Conservation (phyloP, 2,888 invertebrate genomes). For the Eurois occulta region DNA sequence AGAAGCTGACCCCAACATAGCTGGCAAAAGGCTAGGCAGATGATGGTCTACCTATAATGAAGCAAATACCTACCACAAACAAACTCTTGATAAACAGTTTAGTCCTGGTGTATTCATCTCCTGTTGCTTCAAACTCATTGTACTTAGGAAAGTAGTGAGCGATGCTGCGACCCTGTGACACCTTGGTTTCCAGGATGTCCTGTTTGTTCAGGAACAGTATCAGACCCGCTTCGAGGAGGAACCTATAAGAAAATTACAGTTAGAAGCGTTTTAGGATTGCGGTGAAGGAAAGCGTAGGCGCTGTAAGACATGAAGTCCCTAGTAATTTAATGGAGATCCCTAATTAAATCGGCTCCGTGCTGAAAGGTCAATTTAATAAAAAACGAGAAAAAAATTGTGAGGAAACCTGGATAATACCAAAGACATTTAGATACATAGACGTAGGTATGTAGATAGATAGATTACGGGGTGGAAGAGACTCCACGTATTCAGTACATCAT, state of each 20-base stretch:
- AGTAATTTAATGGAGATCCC: no score
- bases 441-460: no score
- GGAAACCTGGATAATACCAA: no score
- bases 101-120: slow-evolving; percentile 92
- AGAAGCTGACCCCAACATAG: no score
- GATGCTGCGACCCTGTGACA: slow-evolving; percentile 92
- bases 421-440: no score
- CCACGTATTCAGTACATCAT: no score
- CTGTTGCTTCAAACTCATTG: slow-evolving; percentile 86
- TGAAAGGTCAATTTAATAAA: no score
- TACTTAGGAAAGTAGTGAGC: slow-evolving; percentile 93
- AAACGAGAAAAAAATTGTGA: no score
- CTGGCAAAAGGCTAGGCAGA: no score
- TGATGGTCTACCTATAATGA: not conserved
- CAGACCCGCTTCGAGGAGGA: slow-evolving; percentile 93
- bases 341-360: no score
- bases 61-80: slow-evolving; percentile 88
- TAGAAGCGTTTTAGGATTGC: slow-evolving; percentile 18
- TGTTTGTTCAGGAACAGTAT: slow-evolving; percentile 96
- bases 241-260: slow-evolving; percentile 83
- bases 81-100: slow-evolving; percentile 92
- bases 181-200: slow-evolving; percentile 93
- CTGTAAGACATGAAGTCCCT: not conserved
- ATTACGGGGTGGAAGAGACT: no score
- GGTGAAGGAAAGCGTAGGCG: slow-evolving; percentile 5